These are phyloP conservation scores for Eulemur rufifrons DNA, from an alignment of 2,113 vertebrate species.

Conservation along the genomic window DNA sequence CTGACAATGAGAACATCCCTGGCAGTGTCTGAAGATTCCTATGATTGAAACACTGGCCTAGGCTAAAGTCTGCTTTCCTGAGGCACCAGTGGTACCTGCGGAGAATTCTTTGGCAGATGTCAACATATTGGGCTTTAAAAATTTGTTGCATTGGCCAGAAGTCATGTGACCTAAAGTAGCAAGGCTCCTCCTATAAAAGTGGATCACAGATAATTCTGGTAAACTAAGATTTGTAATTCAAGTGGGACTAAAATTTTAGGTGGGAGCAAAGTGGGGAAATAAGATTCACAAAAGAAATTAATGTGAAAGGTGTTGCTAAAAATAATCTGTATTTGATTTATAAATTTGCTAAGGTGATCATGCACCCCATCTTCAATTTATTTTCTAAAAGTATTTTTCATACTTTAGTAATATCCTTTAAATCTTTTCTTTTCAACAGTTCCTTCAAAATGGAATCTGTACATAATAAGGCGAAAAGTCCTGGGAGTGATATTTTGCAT, in stretches of 20 bases:
- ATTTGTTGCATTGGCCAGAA: background rate
- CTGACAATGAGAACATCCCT: background rate
- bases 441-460: constrained; percentile 78
- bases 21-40: background rate
- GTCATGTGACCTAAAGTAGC: background rate
- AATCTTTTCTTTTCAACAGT: constrained; percentile 58
- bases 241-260: background rate
- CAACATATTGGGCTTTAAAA: background rate
- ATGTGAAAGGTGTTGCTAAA: background rate
- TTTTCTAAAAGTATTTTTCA: background rate
- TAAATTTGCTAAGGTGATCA: background rate
- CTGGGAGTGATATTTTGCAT: constrained; percentile 54
- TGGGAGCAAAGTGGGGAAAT: background rate
- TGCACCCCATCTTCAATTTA: background rate
- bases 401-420: background rate
- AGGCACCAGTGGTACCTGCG: background rate
- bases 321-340: background rate
- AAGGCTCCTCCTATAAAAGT: background rate
- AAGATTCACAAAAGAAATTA: background rate
- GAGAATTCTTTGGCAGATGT: background rate
- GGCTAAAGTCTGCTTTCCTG: background rate
- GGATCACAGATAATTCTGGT: background rate
- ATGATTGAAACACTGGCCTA: background rate
- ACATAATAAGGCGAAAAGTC: constrained; percentile 73
- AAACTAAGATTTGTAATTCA: background rate